Evolutionary conservation across 2,113 vertebrate species (phyloP).

Genomic region (Podarcis raffonei): DNA sequence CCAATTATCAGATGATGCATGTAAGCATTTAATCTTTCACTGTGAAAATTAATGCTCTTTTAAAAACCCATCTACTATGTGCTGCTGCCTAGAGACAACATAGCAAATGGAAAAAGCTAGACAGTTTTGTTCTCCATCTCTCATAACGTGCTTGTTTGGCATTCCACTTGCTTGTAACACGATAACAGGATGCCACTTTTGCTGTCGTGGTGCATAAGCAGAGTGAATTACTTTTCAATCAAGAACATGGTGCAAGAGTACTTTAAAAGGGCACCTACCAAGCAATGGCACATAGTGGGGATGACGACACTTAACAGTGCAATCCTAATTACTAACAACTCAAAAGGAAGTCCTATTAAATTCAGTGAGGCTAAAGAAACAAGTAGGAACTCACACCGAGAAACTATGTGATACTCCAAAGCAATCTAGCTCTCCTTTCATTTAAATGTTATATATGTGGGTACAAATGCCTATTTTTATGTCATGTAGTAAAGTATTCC

Average conservation of each 20-base stretch:
- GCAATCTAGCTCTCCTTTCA: background rate
- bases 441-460: background rate
- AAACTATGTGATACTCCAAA: background rate
- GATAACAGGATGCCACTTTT: background rate
- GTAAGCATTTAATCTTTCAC: background rate
- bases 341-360: no score
- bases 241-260: background rate
- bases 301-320: no score
- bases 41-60: background rate
- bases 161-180: background rate
- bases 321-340: no score
- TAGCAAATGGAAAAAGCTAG: background rate
- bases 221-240: background rate
- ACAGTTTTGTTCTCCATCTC: background rate
- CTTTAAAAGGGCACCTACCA: background rate
- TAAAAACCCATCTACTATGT: background rate
- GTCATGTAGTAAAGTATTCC: background rate
- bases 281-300: background rate
- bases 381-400: background rate
- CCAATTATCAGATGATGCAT: background rate
- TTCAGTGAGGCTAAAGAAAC: background rate
- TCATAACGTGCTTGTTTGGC: background rate
- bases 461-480: background rate
- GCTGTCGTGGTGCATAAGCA: background rate
- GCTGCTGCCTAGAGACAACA: background rate